A percentile compares a stretch with the other conserved stretches of the same genome.
These are phyloP conservation scores for Cavia porcellus DNA, from an alignment of 2,113 vertebrate species.

Conservation along the genomic window DNA sequence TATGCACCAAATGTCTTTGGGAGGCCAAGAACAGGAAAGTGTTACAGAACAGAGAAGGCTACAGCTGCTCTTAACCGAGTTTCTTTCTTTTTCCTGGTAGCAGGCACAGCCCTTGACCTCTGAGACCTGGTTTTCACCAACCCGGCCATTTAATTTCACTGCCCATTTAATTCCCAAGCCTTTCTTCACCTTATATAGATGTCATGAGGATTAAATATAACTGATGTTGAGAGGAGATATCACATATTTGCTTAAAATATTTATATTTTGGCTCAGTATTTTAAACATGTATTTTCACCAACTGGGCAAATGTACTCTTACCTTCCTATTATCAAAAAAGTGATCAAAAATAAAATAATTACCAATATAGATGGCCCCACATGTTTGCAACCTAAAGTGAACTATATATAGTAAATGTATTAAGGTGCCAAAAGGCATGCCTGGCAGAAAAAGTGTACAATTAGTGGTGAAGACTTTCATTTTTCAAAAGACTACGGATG, in stretches of 20 bases:
- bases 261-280: slow-evolving; percentile 1
- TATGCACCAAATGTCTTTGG: slow-evolving; percentile 44
- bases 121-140: slow-evolving; percentile 59
- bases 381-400: slow-evolving; percentile 26
- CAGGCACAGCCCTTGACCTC: slow-evolving; percentile 21
- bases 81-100: slow-evolving; percentile 47
- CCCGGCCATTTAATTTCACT: slow-evolving; percentile 54
- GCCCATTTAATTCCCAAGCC: slow-evolving; percentile 18
- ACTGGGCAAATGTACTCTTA: not conserved
- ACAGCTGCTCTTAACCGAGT: slow-evolving; percentile 27
- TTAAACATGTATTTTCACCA: slow-evolving; percentile 53
- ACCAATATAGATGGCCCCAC: not conserved
- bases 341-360: not conserved
- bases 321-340: not conserved
- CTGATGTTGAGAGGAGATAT: not conserved
- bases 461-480: not conserved
- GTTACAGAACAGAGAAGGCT: not conserved
- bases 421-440: not conserved
- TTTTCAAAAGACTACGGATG: slow-evolving; percentile 33
- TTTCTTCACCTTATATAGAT: not conserved
- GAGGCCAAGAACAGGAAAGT: slow-evolving; percentile 61
- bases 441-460: not conserved
- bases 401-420: not conserved
- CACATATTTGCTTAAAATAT: not conserved
- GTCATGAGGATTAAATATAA: slow-evolving; percentile 38